Percentiles rank a stretch among this genome's conserved stretches.
Evolutionary conservation across 2,888 invertebrate genomes (phyloP).

Genomic region (Thera britannica): DNA sequence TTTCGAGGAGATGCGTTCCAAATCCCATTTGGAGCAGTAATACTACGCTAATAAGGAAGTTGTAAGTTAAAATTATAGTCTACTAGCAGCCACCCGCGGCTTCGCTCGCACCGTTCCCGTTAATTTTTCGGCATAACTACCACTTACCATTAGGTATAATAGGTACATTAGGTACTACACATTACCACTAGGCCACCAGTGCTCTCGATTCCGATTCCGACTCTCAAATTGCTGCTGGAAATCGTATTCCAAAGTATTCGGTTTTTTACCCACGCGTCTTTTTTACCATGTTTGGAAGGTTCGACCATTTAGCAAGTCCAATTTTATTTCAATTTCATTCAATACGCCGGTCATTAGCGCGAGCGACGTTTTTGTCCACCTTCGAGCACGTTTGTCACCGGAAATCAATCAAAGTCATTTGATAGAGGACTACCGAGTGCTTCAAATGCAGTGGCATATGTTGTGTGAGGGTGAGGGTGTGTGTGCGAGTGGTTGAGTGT

Average conservation of each 20-base stretch:
- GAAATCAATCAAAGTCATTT: constrained; percentile 24
- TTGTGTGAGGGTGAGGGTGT: no score
- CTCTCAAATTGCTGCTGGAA: not conserved
- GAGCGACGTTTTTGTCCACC: constrained; percentile 26
- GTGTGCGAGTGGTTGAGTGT: no score
- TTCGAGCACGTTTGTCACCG: constrained; percentile 29
- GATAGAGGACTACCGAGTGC: no score
- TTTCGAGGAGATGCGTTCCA: constrained; percentile 24
- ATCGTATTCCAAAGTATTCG: not conserved
- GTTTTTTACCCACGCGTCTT: not conserved
- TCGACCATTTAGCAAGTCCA: constrained; percentile 21
- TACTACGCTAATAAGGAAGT: constrained; percentile 39
- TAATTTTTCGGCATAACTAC: no score
- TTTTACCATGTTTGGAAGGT: not conserved
- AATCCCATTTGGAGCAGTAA: constrained; percentile 26
- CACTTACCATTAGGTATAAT: no score
- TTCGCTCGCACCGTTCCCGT: no score
- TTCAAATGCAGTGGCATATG: no score
- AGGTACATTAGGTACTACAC: no score
- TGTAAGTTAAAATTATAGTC: constrained; percentile 34
- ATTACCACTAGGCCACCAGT: no score
- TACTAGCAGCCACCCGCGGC: not conserved
- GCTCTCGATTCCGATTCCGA: no score
- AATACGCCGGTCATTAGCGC: constrained; percentile 12
- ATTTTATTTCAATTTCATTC: constrained; percentile 17